These are phyloP conservation scores for Caenorhabditis elegans DNA, from an alignment of 1,140 invertebrate genomes.

Conservation along the genomic window DNA sequence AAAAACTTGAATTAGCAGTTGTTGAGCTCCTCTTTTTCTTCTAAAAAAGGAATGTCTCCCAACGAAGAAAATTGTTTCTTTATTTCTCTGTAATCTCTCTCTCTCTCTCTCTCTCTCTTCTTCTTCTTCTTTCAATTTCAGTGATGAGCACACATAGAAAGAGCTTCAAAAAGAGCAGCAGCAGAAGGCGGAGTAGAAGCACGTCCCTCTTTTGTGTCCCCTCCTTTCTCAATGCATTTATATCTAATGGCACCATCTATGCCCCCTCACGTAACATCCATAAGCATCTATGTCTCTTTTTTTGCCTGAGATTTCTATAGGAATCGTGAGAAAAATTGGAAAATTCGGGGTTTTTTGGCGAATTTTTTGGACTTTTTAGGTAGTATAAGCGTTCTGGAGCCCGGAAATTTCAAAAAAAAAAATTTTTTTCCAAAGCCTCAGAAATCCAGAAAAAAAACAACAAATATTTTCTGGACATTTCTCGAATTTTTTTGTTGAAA, in stretches of 20 bases:
- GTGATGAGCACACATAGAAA: not conserved
- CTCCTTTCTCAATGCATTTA: not conserved
- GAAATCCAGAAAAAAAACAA: no score
- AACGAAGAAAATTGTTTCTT: conserved; percentile 17
- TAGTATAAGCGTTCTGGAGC: no score
- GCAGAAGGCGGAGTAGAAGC: no score
- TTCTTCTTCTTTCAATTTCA: conserved; percentile 12
- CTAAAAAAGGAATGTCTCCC: not conserved
- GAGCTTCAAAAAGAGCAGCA: not conserved
- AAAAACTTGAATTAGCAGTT: not conserved
- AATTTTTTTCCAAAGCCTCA: no score
- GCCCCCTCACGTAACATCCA: no score
- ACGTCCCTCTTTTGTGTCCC: conserved; percentile 23
- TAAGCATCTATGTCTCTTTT: not conserved
- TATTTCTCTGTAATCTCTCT: not conserved
- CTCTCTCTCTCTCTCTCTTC: not conserved
- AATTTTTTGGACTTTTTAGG: no score
- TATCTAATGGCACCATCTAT: not conserved
- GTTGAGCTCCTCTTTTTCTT: not conserved
- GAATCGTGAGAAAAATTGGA: no score
- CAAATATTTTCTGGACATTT: no score
- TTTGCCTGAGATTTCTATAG: no score
- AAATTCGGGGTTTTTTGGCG: no score
- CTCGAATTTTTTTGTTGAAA: no score
- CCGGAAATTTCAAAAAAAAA: no score